These are phyloP conservation scores for Clostera curtula DNA, from an alignment of 2,888 invertebrate genomes.

Conservation along the genomic window DNA sequence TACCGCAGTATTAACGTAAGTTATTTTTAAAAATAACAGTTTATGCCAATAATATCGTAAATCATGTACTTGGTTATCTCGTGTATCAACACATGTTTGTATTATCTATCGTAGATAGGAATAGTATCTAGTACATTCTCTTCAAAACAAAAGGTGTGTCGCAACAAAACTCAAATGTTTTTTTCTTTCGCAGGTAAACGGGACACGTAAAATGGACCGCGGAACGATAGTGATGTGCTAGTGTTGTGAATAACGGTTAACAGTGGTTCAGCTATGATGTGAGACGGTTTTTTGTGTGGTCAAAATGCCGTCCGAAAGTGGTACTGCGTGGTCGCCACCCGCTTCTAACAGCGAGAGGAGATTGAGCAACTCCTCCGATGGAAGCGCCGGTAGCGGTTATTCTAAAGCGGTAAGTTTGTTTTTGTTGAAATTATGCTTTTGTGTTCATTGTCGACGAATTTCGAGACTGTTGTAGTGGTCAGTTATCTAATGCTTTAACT, in stretches of 20 bases:
- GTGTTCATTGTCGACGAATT: conserved; percentile 1
- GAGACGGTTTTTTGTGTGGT: conserved; percentile 44
- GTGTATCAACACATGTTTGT: conserved; percentile 11
- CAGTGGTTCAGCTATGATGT: conserved; percentile 47
- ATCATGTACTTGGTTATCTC: conserved; percentile 5
- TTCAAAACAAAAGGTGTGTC: conserved; percentile 10
- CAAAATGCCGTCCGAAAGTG: conserved; percentile 69
- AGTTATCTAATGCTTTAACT: conserved; percentile 2
- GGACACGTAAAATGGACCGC: conserved; percentile 47
- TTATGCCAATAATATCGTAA: not conserved
- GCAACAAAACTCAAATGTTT: conserved; percentile 17
- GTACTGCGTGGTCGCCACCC: conserved; percentile 67
- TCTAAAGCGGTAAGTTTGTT: conserved; percentile 63
- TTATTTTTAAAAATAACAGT: conserved; percentile 3
- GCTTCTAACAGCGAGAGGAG: conserved; percentile 64
- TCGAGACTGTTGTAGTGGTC: conserved; percentile 1
- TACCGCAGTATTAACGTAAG: conserved; percentile 17
- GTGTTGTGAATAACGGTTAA: conserved; percentile 44
- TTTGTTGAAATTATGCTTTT: conserved; percentile 6
- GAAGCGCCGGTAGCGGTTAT: conserved; percentile 67
- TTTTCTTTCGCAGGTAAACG: conserved; percentile 48
- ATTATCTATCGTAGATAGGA: conserved; percentile 15
- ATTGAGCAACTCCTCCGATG: conserved; percentile 69
- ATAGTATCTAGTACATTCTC: conserved; percentile 14
- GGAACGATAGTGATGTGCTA: conserved; percentile 51